Conservation (phyloP, 92 coral and sea anemone genomes). For the Ricordea florida region DNA sequence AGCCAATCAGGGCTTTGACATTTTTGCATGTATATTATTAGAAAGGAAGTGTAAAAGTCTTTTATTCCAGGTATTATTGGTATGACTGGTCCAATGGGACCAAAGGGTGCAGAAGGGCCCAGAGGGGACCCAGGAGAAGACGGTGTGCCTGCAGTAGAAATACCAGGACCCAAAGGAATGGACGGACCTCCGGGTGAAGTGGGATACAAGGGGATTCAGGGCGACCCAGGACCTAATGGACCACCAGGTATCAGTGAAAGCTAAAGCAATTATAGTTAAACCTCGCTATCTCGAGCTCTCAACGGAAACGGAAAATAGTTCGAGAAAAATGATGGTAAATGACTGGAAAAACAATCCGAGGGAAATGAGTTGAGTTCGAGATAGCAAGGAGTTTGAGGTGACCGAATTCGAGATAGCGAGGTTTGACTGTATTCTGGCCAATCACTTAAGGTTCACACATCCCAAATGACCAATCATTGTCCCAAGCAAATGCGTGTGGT, state of each 20-base stretch:
- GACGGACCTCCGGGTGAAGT: conserved; percentile 25
- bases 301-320: neutral
- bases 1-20: too few relatives aligned
- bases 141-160: conserved; percentile 43
- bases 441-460: too few relatives aligned
- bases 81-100: conserved; percentile 49
- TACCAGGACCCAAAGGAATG: conserved; percentile 21
- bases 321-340: too few relatives aligned
- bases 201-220: conserved; percentile 42
- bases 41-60: too few relatives aligned
- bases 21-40: too few relatives aligned
- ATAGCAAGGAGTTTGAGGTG: too few relatives aligned
- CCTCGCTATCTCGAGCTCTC: neutral
- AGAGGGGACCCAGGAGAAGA: conserved; percentile 41
- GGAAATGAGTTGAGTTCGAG: too few relatives aligned
- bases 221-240: conserved; percentile 23
- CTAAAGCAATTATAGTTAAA: neutral
- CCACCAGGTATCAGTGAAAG: conserved; percentile 11
- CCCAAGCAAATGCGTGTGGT: too few relatives aligned
- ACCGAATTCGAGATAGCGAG: too few relatives aligned
- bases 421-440: too few relatives aligned
- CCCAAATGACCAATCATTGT: too few relatives aligned
- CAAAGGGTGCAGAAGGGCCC: conserved; percentile 51
- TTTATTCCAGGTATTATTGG: conserved; percentile 26
- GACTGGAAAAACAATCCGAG: too few relatives aligned